phyloP scores from a whole-genome alignment of 1,140 invertebrate genomes.

The Tetragnatha versicolor region DNA sequence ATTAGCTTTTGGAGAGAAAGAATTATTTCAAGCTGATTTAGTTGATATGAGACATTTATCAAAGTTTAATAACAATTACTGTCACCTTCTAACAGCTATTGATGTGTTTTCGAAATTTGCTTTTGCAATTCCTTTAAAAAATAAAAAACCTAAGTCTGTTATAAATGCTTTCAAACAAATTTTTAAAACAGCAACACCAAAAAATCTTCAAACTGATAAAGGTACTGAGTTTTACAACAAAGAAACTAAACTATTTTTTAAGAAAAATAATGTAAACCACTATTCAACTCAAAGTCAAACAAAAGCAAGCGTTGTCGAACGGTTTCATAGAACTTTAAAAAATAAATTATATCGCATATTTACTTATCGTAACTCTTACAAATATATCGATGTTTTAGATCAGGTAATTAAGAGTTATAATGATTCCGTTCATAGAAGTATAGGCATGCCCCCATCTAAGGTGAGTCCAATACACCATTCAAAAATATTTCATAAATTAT shows the following conservation, averaged over 20 bases:
- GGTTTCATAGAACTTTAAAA: constrained; percentile 67
- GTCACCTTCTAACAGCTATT: constrained; percentile 57
- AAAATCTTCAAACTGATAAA: constrained; percentile 48
- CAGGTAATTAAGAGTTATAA: constrained; percentile 56
- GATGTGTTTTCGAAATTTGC: constrained; percentile 58
- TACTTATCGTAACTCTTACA: constrained; percentile 62
- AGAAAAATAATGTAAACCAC: constrained; percentile 63
- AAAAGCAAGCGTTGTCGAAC: constrained; percentile 65
- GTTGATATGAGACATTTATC: constrained; percentile 50
- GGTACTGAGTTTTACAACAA: constrained; percentile 52
- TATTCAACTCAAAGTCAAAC: constrained; percentile 63
- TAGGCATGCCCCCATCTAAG: constrained; percentile 62
- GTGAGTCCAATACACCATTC: constrained; percentile 61
- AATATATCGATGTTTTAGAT: constrained; percentile 62
- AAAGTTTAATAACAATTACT: constrained; percentile 55
- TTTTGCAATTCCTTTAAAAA: constrained; percentile 56
- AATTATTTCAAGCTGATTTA: constrained; percentile 58
- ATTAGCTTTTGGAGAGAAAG: constrained; percentile 48
- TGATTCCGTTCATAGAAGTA: constrained; percentile 63
- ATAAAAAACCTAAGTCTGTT: constrained; percentile 55
- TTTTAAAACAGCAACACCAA: constrained; percentile 21
- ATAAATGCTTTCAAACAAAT: constrained; percentile 54
- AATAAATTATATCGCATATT: constrained; percentile 64
- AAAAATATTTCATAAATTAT: constrained; percentile 15
- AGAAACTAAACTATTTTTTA: constrained; percentile 60